Percentiles rank a stretch among this genome's conserved stretches.
Conservation (phyloP, 2,113 vertebrate species). For the Mus musculus region GRCm39 chr7:70106001-70106500, state of each 20-base stretch:
- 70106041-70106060: not conserved
- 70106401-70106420: not conserved
- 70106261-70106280: not conserved
- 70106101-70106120: not conserved
- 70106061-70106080: not conserved
- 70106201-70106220: not conserved
- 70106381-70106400: not conserved
- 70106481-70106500: no score
- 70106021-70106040: not conserved
- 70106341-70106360: not conserved
- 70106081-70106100: not conserved
- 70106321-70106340: not conserved
- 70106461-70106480: not conserved
- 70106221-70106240: not conserved
- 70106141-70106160: not conserved
- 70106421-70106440: not conserved
- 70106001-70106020: not conserved
- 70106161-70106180: not conserved
- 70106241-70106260: not conserved
- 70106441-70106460: not conserved
- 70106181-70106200: not conserved
- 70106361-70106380: fast-evolving
- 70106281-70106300: not conserved
- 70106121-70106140: not conserved
- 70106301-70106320: no score